Conservation (phyloP, 2,888 invertebrate species). For the Sericinus montela region DNA sequence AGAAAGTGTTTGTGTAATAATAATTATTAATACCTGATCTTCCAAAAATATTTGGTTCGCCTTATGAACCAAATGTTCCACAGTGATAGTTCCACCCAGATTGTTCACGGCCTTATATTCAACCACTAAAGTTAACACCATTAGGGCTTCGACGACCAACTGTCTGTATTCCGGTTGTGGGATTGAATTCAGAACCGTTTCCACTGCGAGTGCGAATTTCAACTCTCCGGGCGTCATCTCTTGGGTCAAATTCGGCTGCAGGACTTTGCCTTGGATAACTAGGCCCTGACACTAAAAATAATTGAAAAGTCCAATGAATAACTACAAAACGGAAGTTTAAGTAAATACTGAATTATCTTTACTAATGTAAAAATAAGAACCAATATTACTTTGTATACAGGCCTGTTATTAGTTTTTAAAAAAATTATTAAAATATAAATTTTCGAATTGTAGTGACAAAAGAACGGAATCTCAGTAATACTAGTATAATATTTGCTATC, state of each 20-base stretch:
- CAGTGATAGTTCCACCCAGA: constrained; percentile 89
- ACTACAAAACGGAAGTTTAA: too few species aligned
- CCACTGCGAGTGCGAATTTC: constrained; percentile 98
- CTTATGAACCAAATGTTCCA: constrained; percentile 94
- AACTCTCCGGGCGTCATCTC: constrained; percentile 99
- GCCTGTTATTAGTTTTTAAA: too few species aligned
- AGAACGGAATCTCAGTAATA: too few species aligned
- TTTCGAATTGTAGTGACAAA: too few species aligned
- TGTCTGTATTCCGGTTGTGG: constrained; percentile 99
- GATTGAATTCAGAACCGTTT: constrained; percentile 97
- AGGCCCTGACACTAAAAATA: constrained; percentile 90
- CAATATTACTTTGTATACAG: too few species aligned
- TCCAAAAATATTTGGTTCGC: constrained; percentile 97
- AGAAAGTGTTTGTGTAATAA: neutral
- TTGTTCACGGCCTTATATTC: constrained; percentile 90
- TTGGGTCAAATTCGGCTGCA: constrained; percentile 95
- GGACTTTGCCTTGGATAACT: constrained; percentile 92
- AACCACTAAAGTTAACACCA: constrained; percentile 95
- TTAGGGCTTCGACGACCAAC: constrained; percentile 96
- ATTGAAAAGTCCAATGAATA: neutral
- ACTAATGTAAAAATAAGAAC: too few species aligned
- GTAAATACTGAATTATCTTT: too few species aligned
- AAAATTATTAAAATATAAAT: too few species aligned
- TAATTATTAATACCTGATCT: constrained; percentile 87
- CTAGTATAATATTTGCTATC: too few species aligned